Evolutionary conservation across 2,888 invertebrate species (phyloP), one percentile per base, ranked within the genome.

Genomic region (Dicyrtoma fusca): DNA sequence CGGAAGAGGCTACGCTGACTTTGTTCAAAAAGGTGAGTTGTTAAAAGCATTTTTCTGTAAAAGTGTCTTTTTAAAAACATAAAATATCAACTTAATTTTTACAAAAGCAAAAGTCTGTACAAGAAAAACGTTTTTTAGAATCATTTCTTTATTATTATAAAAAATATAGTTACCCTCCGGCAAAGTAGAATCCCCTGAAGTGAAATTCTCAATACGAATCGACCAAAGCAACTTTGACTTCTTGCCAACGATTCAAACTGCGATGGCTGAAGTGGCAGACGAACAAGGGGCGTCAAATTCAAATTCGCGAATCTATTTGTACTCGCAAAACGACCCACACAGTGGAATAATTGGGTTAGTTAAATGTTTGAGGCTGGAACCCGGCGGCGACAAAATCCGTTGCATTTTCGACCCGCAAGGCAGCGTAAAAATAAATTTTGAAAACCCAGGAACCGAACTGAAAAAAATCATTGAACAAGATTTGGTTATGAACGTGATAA

Each of bases 301-400:
- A n/a, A n/a, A n/a, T n/a, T n/a, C n/a, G n/a, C 88, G 89, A 79
- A 87, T 92, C 72, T 88, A 90, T 81, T 82, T 92, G 44, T 88
- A 91, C 71, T 87, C 90, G 73, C 87, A 87, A 73, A 89, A 89
- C 55, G 88, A 90, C 81, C 87, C 89, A 73, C 83, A 87, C 26
- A 87, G 88, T 83, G 97, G 97, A 14, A 86, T 93, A 76, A 86
- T 96, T 72, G 98, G 98, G 57, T 86, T 98, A 83, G 90, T 91
- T 81, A 91, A 94, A 82, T 98, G 98, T 84, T 86, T 97, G 78
- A 90, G 91, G 81, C 89, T 88, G 79, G 97, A 97, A 86, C 87
- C 90, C 8, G 94, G 94, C 75, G 95, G 95, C n/a, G 85, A 86
- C 71, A 88, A 88, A 80, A 87, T 93, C 49, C 89, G 94, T 82